phyloP scores from a whole-genome alignment of 2,797 vertebrate species.

The Rhinoraja longicauda region DNA sequence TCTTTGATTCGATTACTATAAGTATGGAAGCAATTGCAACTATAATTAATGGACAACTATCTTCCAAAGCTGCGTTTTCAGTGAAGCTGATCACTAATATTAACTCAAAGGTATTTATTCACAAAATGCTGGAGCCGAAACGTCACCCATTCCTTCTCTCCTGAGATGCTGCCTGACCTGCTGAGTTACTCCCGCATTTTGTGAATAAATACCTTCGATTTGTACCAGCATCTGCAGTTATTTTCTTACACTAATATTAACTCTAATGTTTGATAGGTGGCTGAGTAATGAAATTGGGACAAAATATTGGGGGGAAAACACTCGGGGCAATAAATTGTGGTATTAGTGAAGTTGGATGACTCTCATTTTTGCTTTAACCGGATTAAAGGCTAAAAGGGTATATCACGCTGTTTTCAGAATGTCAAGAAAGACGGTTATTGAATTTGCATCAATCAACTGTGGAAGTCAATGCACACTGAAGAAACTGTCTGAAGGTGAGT shows the following conservation, averaged over 20 bases:
- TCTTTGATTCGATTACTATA: not conserved
- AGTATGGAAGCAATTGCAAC: not conserved
- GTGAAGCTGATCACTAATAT: not conserved
- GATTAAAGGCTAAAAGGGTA: not conserved
- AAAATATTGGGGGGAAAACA: not conserved
- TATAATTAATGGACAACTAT: not conserved
- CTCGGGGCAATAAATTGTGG: not conserved
- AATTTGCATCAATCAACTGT: not conserved
- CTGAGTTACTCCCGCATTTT: no score
- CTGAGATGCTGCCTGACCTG: no score
- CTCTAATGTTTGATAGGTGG: not conserved
- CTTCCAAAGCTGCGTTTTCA: not conserved
- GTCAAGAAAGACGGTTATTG: not conserved
- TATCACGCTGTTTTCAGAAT: not conserved
- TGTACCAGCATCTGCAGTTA: no score
- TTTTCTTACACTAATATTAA: no score
- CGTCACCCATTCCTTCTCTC: no score
- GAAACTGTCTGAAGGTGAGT: not conserved
- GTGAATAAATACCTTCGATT: no score
- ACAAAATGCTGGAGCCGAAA: no score
- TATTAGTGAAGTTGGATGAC: not conserved
- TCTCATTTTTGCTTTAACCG: not conserved
- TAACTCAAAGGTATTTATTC: no score
- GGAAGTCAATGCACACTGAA: not conserved
- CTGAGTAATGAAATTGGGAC: not conserved